phyloP scores from a whole-genome alignment of 1,140 invertebrate species.

The Myzus persicae region DNA sequence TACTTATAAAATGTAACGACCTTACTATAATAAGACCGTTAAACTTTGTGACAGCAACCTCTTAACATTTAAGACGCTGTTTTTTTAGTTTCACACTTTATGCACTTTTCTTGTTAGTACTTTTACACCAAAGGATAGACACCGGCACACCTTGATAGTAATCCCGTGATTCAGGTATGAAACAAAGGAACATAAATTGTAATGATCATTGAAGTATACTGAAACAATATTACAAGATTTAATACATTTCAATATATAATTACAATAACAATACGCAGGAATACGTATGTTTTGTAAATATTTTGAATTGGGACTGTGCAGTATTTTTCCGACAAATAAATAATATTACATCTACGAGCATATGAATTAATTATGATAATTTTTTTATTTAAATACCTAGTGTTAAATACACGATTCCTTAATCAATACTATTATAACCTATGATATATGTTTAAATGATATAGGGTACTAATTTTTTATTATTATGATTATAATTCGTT shows the following conservation, averaged over 20 bases:
- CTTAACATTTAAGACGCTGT: conserved; percentile 32
- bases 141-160: neutral
- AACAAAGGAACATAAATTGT: neutral
- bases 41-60: conserved; percentile 48
- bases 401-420: neutral
- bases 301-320: neutral
- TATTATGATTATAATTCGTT: neutral
- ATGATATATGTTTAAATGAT: neutral
- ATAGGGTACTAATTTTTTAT: neutral
- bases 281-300: neutral
- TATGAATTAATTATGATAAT: neutral
- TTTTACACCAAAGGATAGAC: neutral
- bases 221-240: too few relatives aligned
- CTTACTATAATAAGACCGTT: neutral
- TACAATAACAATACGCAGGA: neutral
- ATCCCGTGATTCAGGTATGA: neutral
- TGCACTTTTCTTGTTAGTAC: neutral
- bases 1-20: conserved; percentile 31
- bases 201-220: neutral
- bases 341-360: neutral
- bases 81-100: conserved; percentile 16
- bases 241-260: too few relatives aligned
- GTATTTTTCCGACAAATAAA: neutral
- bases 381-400: neutral
- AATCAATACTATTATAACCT: neutral